These are phyloP conservation scores for Hirudinaria manillensis DNA, from an alignment of 2,888 invertebrate species.

Conservation along the genomic window DNA sequence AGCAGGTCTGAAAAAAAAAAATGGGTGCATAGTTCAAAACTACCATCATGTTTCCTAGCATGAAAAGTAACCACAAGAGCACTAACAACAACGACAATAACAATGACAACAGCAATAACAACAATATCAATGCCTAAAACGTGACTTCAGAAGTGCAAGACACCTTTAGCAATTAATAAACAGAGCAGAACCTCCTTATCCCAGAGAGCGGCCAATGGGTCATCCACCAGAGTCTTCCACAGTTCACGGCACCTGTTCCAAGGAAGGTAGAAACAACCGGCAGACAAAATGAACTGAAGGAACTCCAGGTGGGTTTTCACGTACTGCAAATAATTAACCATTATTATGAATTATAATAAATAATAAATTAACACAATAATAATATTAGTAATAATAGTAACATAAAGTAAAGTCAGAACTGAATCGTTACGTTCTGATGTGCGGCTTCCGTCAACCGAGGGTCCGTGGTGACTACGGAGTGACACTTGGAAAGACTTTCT, in stretches of 20 bases:
- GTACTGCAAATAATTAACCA: slow-evolving; percentile 46
- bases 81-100: not conserved
- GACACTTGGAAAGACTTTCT: slow-evolving; percentile 54
- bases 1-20: slow-evolving; percentile 52
- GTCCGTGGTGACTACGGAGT: slow-evolving; percentile 44
- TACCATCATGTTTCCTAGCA: not conserved
- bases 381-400: not conserved
- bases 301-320: slow-evolving; percentile 55
- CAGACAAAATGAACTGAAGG: slow-evolving; percentile 56
- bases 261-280: slow-evolving; percentile 56
- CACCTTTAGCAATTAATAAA: not conserved
- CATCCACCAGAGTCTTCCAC: slow-evolving; percentile 55
- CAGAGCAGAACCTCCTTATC: slow-evolving; percentile 52
- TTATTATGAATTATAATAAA: not conserved
- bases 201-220: slow-evolving; percentile 53
- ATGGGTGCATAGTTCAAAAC: not conserved
- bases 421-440: not conserved
- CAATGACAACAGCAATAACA: too few species aligned
- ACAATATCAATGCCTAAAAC: too few species aligned
- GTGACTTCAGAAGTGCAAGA: too few species aligned
- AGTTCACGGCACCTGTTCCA: slow-evolving; percentile 56
- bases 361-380: not conserved
- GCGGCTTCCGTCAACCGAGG: not conserved
- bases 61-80: not conserved
- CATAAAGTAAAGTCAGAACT: not conserved